Evolutionary conservation across 2,888 invertebrate species (phyloP).

Genomic region (Drosophila tripunctata): DNA sequence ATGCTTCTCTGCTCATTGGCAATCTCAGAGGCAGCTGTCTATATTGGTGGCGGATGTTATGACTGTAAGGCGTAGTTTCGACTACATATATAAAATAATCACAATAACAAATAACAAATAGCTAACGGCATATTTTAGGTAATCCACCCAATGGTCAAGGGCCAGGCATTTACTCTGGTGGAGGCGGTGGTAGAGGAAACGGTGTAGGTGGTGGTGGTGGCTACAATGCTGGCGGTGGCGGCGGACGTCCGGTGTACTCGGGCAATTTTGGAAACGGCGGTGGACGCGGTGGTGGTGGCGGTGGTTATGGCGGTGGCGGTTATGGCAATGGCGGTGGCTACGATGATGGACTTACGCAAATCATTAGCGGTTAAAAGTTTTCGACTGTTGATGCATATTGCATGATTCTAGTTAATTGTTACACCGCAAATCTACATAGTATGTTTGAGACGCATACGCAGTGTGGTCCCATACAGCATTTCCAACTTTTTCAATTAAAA

Average conservation of each 20-base stretch:
- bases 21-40: slow-evolving; percentile 64
- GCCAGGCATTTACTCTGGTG: slow-evolving; percentile 58
- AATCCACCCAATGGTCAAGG: slow-evolving; percentile 64
- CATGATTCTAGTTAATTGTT: not conserved
- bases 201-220: slow-evolving; percentile 13
- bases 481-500: slow-evolving; percentile 11
- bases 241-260: slow-evolving; percentile 59
- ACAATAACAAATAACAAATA: slow-evolving; percentile 22
- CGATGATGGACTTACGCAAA: slow-evolving; percentile 60
- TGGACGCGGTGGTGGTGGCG: slow-evolving; percentile 17
- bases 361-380: slow-evolving; percentile 53
- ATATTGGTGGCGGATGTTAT: slow-evolving; percentile 71
- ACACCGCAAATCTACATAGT: not conserved
- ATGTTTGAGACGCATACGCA: slow-evolving; percentile 16
- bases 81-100: not conserved
- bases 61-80: slow-evolving; percentile 55
- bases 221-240: slow-evolving; percentile 1
- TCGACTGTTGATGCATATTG: not conserved
- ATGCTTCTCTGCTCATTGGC: slow-evolving; percentile 46
- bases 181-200: slow-evolving; percentile 18
- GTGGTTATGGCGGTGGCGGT: slow-evolving; percentile 13
- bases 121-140: slow-evolving; percentile 49
- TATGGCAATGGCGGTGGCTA: slow-evolving; percentile 39
- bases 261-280: slow-evolving; percentile 59
- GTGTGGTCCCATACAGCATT: not conserved